Evolutionary conservation across 2,888 invertebrate species (phyloP), one percentile per base, ranked within the genome.

Genomic region (Drosophila paranaensis): DNA sequence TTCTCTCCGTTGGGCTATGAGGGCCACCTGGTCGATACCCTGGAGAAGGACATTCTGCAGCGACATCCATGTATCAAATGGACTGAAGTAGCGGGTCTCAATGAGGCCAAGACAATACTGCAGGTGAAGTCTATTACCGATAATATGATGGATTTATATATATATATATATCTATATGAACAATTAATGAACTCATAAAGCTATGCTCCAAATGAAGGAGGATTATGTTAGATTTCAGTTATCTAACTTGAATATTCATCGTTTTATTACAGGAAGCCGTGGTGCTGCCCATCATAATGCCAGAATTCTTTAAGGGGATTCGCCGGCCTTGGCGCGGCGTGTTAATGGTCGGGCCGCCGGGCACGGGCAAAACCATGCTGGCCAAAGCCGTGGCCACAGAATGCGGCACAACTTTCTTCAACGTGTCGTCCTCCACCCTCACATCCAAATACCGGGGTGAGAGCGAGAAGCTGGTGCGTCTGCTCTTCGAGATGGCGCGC

Each of bases 381-480:
- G 97, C 97, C 2, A 95, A 97, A 82, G 97, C 97, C 0, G 97
- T 97, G 14, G 97, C 97, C 25, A 97, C 97, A 0, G 97, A 98
- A 92, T 97, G 97, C 91, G 95, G 96, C 53, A 96, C 97, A 0
- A 97, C 97, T 0, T 97, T 97, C 93, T 97, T 97, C 92, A 96
- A 97, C 91, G 97, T 98, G 0, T 97, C 97, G 0, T 96, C 97
- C 0, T 96, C 97, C 0, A 97, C 97, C 0, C 94, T 98, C 43
- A 97, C 97, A 0, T 97, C 97, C 1, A 98, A 98, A 90, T 98
- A 96, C 90, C 94, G 97, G n/a, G 98, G 98, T 0, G 98, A 98
- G 91, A 97, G 97, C 3, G 97, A 98, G 92, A 97, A 97, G 91
- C 94, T 98, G 9, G 97, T 98, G 37, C 94, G 97, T 30, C 93